These are phyloP conservation scores for Amniataba percoides DNA, from an alignment of 2,797 vertebrate species.

Conservation along the genomic window DNA sequence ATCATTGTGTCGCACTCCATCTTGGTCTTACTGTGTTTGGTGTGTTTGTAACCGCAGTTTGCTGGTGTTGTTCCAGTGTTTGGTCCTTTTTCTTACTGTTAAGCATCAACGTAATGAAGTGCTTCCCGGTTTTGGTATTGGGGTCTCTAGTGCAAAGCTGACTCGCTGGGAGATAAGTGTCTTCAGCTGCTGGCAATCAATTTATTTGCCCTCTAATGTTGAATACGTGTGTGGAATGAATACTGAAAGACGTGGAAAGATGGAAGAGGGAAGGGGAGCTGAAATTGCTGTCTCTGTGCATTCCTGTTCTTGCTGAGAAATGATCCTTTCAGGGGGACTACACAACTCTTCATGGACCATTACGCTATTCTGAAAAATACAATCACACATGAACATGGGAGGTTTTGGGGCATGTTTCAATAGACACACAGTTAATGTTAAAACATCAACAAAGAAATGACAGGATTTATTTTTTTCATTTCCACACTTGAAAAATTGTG, in stretches of 20 bases:
- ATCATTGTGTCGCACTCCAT: slow-evolving; percentile 72
- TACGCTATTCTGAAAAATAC: slow-evolving; percentile 73
- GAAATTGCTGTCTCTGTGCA: slow-evolving; percentile 62
- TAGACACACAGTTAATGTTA: slow-evolving; percentile 67
- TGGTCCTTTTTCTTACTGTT: slow-evolving; percentile 66
- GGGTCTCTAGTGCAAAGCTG: slow-evolving; percentile 73
- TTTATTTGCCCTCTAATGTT: slow-evolving; percentile 81
- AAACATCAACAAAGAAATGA: slow-evolving; percentile 68
- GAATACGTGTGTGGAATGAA: slow-evolving; percentile 77
- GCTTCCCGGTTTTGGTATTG: slow-evolving; percentile 75
- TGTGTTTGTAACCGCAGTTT: slow-evolving; percentile 62
- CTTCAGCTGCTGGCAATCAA: slow-evolving; percentile 84
- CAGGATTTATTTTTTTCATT: slow-evolving; percentile 52
- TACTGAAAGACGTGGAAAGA: slow-evolving; percentile 65
- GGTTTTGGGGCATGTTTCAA: slow-evolving; percentile 56
- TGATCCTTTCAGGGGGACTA: slow-evolving; percentile 69
- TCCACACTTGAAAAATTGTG: slow-evolving; percentile 65
- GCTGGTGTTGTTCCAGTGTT: slow-evolving; percentile 67
- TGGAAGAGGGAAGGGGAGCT: slow-evolving; percentile 53
- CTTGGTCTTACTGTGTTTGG: slow-evolving; percentile 58
- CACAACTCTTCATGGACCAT: slow-evolving; percentile 77
- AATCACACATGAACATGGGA: slow-evolving; percentile 67
- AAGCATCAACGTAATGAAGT: slow-evolving; percentile 78
- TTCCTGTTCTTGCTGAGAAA: slow-evolving; percentile 69
- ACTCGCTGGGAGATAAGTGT: slow-evolving; percentile 79